Percentiles rank a stretch among this genome's conserved stretches.
These are phyloP conservation scores for Rhabdomys pumilio DNA, from an alignment of 2,797 vertebrate species.

Conservation along the genomic window DNA sequence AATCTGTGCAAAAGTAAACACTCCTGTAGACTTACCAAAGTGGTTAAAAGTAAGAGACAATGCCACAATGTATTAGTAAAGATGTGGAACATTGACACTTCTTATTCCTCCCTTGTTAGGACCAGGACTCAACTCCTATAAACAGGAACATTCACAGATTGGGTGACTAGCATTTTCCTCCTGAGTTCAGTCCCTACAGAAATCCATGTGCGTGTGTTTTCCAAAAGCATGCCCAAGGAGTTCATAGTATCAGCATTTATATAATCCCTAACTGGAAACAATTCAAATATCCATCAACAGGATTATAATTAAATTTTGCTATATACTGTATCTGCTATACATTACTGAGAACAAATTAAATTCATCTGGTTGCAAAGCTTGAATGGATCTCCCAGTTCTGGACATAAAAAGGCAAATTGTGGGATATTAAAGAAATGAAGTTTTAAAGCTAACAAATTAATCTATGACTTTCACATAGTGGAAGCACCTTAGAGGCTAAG, in stretches of 20 bases:
- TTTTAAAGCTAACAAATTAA: neutral
- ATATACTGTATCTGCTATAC: neutral
- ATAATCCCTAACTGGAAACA: slow-evolving; percentile 13
- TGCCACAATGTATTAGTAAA: neutral
- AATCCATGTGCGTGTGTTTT: neutral
- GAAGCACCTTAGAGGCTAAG: too few species aligned
- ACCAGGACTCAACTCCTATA: neutral
- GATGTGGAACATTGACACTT: neutral
- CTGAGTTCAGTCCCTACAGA: neutral
- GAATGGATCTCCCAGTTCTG: neutral
- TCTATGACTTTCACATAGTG: neutral
- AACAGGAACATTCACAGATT: too few species aligned
- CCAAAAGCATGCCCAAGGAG: neutral
- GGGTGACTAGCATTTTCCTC: neutral
- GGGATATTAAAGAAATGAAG: neutral
- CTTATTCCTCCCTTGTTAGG: neutral
- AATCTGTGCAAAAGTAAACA: neutral
- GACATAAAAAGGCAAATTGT: neutral
- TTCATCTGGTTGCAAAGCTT: slow-evolving; percentile 12
- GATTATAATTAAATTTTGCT: slow-evolving; percentile 46
- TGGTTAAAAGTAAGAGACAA: neutral
- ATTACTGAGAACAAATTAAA: slow-evolving; percentile 51
- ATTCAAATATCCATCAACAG: slow-evolving; percentile 56
- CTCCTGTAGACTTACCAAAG: neutral
- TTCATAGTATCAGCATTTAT: neutral